Percentiles rank a stretch among this genome's conserved stretches.
These are phyloP conservation scores for Rousettus leschenaultii DNA, from an alignment of 2,113 vertebrate genomes.

Conservation along the genomic window DNA sequence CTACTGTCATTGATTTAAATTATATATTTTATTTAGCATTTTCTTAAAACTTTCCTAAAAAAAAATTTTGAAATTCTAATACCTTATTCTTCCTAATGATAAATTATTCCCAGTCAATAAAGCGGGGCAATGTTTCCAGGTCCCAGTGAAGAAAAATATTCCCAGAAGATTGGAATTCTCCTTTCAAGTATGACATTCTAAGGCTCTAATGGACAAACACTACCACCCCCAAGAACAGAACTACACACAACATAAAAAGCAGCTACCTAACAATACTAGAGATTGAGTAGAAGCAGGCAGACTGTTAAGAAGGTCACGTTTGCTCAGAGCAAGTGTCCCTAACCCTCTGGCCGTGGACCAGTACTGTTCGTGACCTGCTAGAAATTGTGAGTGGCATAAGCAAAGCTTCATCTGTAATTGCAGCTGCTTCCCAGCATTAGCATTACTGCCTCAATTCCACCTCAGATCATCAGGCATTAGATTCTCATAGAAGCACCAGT, in stretches of 20 bases:
- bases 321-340: too few species aligned
- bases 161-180: not conserved
- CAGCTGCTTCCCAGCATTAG: too few species aligned
- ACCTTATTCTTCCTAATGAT: not conserved
- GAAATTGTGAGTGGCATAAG: too few species aligned
- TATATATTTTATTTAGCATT: not conserved
- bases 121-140: not conserved
- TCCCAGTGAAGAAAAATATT: not conserved
- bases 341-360: too few species aligned
- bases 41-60: not conserved
- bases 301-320: not conserved
- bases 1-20: not conserved
- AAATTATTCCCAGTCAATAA: not conserved
- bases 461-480: too few species aligned
- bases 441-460: too few species aligned
- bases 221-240: not conserved
- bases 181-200: not conserved
- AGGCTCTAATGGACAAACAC: not conserved
- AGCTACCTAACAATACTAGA: not conserved
- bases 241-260: not conserved
- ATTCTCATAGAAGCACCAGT: too few species aligned
- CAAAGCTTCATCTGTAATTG: too few species aligned
- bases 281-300: not conserved
- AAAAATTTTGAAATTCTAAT: not conserved
- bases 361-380: too few species aligned